These are phyloP conservation scores for Lagopus muta DNA, from an alignment of 2,113 vertebrate genomes.

Conservation along the genomic window DNA sequence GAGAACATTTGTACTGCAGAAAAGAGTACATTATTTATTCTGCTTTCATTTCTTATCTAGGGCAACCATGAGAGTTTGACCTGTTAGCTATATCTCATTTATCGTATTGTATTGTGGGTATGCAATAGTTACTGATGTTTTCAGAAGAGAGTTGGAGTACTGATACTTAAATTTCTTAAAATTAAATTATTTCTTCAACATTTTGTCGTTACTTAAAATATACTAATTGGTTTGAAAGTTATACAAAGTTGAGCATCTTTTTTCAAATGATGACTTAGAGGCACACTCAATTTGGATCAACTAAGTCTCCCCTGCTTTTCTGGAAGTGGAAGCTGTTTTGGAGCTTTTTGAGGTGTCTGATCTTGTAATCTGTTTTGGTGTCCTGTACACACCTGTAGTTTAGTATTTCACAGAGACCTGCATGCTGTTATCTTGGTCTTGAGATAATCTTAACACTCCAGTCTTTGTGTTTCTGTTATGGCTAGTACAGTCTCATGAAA, in stretches of 20 bases:
- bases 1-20: neutral
- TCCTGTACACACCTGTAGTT: neutral
- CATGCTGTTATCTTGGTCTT: conserved; percentile 14
- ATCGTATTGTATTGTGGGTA: neutral
- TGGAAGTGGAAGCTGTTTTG: neutral
- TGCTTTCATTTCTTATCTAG: neutral
- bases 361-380: neutral
- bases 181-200: neutral
- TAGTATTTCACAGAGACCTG: neutral
- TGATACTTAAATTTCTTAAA: neutral
- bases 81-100: neutral
- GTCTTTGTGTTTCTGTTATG: neutral
- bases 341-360: neutral
- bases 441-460: neutral
- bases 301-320: neutral
- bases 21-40: neutral
- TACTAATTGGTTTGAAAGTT: neutral
- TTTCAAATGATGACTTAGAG: neutral
- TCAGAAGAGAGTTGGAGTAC: neutral
- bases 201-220: neutral
- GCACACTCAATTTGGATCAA: neutral
- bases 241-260: neutral
- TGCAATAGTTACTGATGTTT: neutral
- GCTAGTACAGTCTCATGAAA: conserved; percentile 11
- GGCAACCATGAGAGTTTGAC: neutral